Evolutionary conservation across 2,888 invertebrate genomes (phyloP), one percentile per base, ranked within the genome.

Genomic region (Ennomos fuscantarius): DNA sequence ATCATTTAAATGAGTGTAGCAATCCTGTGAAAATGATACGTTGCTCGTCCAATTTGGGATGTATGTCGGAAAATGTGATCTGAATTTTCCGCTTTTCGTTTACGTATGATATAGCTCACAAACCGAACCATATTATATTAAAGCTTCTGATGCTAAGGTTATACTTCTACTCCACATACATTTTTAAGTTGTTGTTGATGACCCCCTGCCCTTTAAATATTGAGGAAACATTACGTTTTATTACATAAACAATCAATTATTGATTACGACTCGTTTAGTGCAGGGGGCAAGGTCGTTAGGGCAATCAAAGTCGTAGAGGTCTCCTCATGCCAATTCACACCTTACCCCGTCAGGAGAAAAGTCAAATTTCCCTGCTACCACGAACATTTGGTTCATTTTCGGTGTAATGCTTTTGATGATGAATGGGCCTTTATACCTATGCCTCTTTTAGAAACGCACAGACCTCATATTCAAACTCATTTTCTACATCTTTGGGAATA

Each of bases 241-340:
- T 52, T 49, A 54, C 34, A 42, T 53, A 53, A 63, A 66, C 70
- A 74, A 76, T 79, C 70, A 73, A 76, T 76, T 77, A 78, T 79
- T 75, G 78, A 81, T 80, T 78, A 77, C 70, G 63, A 68, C 59
- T 71, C 66, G 65, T 73, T 74, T 69, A 67, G 60, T 73, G 78
- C 73, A 75, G 63, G 55, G 62, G 63, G 64, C 76, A 77, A 80
- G 78, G 79, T 77, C 76, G 72, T 74, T 73, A 67, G 62, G 66
- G 73, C 63, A 75, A 78, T 76, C 73, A 71, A 70, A 69, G 63
- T 53, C 58, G 53, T 47, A 36, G 39, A 53, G 33, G 10, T 12
- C 57, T 51, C 52, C 48, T 37, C 48, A 65, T 54, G 58, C 51
- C 50, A 72, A 66, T 74, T 72, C 59, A 50, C 49, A 72, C 78